phyloP scores from a whole-genome alignment of 2,888 invertebrate species.

The Brachyptera risi region DNA sequence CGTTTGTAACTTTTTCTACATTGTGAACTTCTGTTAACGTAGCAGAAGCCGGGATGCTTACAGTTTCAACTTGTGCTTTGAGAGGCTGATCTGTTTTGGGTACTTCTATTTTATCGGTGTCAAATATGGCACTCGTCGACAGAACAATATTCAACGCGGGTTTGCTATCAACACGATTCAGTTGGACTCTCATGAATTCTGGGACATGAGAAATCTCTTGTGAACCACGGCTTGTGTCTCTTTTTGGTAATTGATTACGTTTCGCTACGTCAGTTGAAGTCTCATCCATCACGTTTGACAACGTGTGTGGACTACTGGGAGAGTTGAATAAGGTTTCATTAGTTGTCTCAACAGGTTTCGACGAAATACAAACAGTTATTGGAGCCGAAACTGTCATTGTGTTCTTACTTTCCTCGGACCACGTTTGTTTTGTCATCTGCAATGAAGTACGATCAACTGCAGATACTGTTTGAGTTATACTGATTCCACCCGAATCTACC shows the following conservation, averaged over 20 bases:
- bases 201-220: constrained; percentile 52
- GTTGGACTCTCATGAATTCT: constrained; percentile 65
- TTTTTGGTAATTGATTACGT: neutral
- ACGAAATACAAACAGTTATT: neutral
- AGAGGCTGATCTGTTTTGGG: neutral
- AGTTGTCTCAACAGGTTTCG: neutral
- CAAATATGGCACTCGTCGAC: constrained; percentile 52
- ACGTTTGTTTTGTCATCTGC: neutral
- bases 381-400: neutral
- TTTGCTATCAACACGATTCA: constrained; percentile 64
- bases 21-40: no score
- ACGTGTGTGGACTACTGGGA: no score
- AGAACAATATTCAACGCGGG: constrained; percentile 60
- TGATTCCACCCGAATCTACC: constrained; percentile 14
- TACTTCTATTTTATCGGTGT: constrained; percentile 11
- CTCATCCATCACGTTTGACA: no score
- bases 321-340: no score
- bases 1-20: constrained; percentile 1
- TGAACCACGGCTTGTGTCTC: neutral
- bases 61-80: constrained; percentile 1
- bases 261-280: no score
- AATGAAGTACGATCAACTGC: neutral
- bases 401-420: neutral
- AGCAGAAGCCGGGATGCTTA: no score
- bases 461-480: constrained; percentile 18